Conservation (phyloP, 2,797 vertebrate species). For the Diglossa cyanea region DNA sequence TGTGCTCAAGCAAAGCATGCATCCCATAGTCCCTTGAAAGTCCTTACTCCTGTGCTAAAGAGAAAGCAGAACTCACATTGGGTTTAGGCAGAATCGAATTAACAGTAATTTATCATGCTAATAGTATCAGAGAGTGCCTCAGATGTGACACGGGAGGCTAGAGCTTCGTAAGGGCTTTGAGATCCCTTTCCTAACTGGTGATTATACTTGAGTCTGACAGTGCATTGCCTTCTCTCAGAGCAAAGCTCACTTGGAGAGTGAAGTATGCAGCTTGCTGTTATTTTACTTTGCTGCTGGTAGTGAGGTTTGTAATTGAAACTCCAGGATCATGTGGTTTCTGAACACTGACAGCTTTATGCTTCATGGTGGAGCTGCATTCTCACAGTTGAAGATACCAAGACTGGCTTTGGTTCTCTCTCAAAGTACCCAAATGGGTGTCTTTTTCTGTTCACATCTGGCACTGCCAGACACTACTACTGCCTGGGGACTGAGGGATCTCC, state of each 20-base stretch:
- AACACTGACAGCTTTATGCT: neutral
- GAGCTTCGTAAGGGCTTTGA: neutral
- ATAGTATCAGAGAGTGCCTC: neutral
- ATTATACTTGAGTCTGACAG: neutral
- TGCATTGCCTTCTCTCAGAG: neutral
- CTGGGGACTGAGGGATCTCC: neutral
- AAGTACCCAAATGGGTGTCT: neutral
- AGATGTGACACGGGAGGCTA: neutral
- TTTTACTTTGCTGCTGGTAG: neutral
- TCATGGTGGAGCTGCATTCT: neutral
- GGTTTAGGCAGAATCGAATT: neutral
- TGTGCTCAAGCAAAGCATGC: neutral
- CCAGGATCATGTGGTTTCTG: neutral
- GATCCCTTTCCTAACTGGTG: neutral
- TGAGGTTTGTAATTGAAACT: neutral
- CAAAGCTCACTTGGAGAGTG: neutral
- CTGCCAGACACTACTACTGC: neutral
- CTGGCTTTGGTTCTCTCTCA: neutral
- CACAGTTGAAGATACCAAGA: neutral
- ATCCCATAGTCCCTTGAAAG: neutral
- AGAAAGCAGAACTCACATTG: neutral
- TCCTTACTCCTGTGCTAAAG: neutral
- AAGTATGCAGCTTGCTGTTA: neutral
- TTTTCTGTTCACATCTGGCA: neutral
- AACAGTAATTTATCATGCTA: neutral